Evolutionary conservation across 2,797 vertebrate species (phyloP).

Genomic region (Knipowitschia caucasica): DNA sequence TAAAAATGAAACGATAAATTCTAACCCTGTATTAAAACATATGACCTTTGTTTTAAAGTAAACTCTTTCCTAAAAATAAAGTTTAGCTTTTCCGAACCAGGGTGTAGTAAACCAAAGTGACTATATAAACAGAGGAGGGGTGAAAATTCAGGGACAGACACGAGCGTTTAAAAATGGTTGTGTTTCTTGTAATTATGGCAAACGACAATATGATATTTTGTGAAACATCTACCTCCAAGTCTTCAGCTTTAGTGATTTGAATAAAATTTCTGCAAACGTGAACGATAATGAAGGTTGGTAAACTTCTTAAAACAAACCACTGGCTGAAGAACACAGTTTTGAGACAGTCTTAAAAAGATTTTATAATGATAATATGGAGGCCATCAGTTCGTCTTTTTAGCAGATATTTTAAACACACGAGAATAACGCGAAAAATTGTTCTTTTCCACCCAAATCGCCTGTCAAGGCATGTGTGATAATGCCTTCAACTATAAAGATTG

Average conservation of each 20-base stretch:
- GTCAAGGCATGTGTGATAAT: slow-evolving; percentile 14
- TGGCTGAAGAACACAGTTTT: not conserved
- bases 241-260: too few species aligned
- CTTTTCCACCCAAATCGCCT: not conserved
- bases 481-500: slow-evolving; percentile 43
- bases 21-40: too few species aligned
- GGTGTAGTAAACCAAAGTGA: too few species aligned
- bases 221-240: slow-evolving; percentile 4
- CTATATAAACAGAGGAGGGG: too few species aligned
- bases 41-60: too few species aligned
- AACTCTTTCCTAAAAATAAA: too few species aligned
- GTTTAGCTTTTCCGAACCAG: too few species aligned
- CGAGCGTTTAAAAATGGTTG: not conserved
- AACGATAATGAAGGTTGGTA: not conserved
- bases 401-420: too few species aligned
- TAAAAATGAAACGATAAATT: too few species aligned
- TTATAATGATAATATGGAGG: not conserved
- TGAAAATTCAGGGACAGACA: not conserved
- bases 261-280: too few species aligned
- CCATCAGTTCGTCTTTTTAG: too few species aligned
- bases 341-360: not conserved
- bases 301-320: not conserved
- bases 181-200: not conserved
- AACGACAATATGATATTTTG: not conserved
- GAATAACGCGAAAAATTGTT: too few species aligned